Conservation (phyloP, 2,113 vertebrate species). For the Bucco capensis region DNA sequence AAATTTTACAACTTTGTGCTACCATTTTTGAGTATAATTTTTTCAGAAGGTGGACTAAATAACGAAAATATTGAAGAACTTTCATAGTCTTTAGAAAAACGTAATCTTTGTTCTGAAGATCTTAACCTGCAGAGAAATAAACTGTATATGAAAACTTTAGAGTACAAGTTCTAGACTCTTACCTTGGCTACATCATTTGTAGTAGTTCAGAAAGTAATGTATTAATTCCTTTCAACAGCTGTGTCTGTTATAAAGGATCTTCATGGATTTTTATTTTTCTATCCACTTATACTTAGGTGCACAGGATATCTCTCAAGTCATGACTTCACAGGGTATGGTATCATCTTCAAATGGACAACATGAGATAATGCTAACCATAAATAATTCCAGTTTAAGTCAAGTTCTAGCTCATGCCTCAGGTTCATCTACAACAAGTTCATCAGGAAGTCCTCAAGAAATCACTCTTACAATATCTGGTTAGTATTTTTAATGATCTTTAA, state of each 20-base stretch:
- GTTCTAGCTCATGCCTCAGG: conserved; percentile 83
- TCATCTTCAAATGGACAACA: conserved; percentile 77
- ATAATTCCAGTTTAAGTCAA: conserved; percentile 92
- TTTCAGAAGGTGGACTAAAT: background rate
- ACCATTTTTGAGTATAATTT: background rate
- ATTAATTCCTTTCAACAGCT: background rate
- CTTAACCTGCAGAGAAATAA: background rate
- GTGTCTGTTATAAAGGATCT: background rate
- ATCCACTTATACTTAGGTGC: conserved; percentile 69
- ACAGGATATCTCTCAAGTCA: conserved; percentile 88
- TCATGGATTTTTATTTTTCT: background rate
- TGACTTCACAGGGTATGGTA: conserved; percentile 83
- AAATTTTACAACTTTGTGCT: background rate
- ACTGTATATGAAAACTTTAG: background rate
- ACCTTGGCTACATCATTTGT: background rate
- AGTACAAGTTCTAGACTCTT: background rate
- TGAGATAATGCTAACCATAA: conserved; percentile 96
- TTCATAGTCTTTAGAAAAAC: background rate
- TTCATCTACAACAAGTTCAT: conserved; percentile 64
- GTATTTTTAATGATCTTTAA: conserved; percentile 20
- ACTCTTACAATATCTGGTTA: conserved; percentile 96
- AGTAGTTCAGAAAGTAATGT: background rate
- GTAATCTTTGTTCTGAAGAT: background rate
- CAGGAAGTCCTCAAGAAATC: conserved; percentile 88
- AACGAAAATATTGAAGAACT: background rate